Base-by-base conservation (phyloP, 1,140 invertebrate genomes). In the Listronotus oregonensis region DNA sequence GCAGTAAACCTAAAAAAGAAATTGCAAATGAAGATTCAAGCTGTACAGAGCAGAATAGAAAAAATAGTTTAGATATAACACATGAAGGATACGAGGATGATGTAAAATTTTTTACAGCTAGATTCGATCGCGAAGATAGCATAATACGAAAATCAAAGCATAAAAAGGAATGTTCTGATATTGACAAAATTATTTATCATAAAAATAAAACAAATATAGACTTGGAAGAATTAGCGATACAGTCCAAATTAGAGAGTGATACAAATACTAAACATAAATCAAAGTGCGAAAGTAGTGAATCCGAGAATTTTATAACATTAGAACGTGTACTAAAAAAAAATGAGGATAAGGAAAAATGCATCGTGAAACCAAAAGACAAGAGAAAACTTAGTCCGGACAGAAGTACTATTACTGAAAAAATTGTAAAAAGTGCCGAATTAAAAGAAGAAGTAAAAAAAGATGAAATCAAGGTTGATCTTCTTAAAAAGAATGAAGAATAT, bases 331-430 rank as follows among this genome's bases (percentile, higher is more conserved):
- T 7, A 12, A 43, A 43, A n/a, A 15, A 43, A n/a, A 6, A 43
- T 12, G 12, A 12, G 2, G n/a, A 44, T 1, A 44, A 44, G n/a
- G 14, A 44, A n/a, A 18, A 44, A 44, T 14, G 10, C n/a, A 5
- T 78, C 40, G 62, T 6, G 81, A 0, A 79, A 81, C 0, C 80
- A 83, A 32, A 80, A 80, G 0, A 78, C 78, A 49, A 78, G 79
- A 27, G 5, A 27, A 27, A 3, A 27, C 21, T 3, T 27, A 5
- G 5, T 27, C 21, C 1, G 21, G 21, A 27, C 5, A 27, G 21
- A 27, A 27, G 21, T 27, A 27, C 21, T 27, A 27, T 5, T 27
- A 5, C 21, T 27, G 21, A 27, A 3, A 27, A 27, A 27, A 5
- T 27, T 27, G 0, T 79, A 81, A 3, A 80, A 83, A 37, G 80